Evolutionary conservation across 2,888 invertebrate species (phyloP).

Genomic region (Parnassius apollo): DNA sequence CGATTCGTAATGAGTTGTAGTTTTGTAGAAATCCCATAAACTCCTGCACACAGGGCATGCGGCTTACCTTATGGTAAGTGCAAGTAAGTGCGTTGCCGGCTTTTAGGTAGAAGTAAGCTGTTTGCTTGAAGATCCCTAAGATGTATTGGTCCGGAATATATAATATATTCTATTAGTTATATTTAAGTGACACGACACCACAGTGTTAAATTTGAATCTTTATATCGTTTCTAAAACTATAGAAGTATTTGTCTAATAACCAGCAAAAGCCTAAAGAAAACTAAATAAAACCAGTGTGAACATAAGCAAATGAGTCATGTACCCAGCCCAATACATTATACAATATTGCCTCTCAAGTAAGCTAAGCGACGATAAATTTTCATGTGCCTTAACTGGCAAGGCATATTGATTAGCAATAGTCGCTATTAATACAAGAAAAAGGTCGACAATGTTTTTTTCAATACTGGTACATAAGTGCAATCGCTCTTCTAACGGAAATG

Average conservation of each 20-base stretch:
- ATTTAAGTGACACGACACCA: too few species aligned
- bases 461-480: background rate
- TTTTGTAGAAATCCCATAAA: too few species aligned
- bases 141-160: too few species aligned
- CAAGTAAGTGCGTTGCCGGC: too few species aligned
- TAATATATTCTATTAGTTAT: too few species aligned
- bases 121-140: too few species aligned
- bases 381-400: slow-evolving; percentile 2
- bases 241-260: background rate
- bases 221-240: background rate
- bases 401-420: background rate
- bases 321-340: background rate
- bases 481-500: background rate
- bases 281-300: too few species aligned
- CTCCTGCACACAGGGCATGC: too few species aligned
- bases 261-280: background rate
- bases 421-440: background rate
- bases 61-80: too few species aligned
- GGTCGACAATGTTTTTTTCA: background rate
- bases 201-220: too few species aligned
- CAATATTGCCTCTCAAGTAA: background rate
- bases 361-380: slow-evolving; percentile 4
- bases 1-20: too few species aligned
- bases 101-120: too few species aligned
- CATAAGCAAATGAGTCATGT: background rate